These are phyloP conservation scores for Urocynchramus pylzowi DNA, from an alignment of 2,113 vertebrate species.

Conservation along the genomic window DNA sequence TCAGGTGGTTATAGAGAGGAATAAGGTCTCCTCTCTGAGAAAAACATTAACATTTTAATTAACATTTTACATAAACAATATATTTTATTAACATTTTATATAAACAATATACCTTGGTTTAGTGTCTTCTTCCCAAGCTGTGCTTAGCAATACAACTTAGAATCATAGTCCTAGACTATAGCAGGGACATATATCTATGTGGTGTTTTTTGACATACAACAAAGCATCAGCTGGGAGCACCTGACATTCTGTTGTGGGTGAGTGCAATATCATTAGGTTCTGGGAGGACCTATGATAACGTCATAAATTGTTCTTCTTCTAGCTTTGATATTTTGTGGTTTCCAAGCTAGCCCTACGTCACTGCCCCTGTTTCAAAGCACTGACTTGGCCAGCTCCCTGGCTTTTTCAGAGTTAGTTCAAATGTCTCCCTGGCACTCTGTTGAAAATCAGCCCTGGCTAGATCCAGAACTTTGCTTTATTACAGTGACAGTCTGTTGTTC, in stretches of 20 bases:
- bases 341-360: not conserved
- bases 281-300: not conserved
- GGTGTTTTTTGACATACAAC: not conserved
- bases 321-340: not conserved
- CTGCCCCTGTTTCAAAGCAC: not conserved
- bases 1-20: not conserved
- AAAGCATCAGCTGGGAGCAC: not conserved
- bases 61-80: not conserved
- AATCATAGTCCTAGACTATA: not conserved
- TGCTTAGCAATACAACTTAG: not conserved
- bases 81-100: not conserved
- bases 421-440: not conserved
- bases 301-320: not conserved
- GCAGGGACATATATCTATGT: not conserved
- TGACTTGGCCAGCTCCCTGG: not conserved
- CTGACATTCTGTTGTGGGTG: not conserved
- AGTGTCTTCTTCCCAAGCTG: not conserved
- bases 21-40: not conserved
- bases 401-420: not conserved
- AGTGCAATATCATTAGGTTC: not conserved
- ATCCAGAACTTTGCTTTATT: slow-evolving; percentile 34
- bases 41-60: too few species aligned
- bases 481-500: slow-evolving; percentile 30
- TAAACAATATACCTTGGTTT: not conserved
- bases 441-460: slow-evolving; percentile 15